Percentiles rank a stretch among this genome's conserved stretches.
These are phyloP conservation scores for Aselliscus stoliczkanus DNA, from an alignment of 2,797 vertebrate species.

Conservation along the genomic window DNA sequence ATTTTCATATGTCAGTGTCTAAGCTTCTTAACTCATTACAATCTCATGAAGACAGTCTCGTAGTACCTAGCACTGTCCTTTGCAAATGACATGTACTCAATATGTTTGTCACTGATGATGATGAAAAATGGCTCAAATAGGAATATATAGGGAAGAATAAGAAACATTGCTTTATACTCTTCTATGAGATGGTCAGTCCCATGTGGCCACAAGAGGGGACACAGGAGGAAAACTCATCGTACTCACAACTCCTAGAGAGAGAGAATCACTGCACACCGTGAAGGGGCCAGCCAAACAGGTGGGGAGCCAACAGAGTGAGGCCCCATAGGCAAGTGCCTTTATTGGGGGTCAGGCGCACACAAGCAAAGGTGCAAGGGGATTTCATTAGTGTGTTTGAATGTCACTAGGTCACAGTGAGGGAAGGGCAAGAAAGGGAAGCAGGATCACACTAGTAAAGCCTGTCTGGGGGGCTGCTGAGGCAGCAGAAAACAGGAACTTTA, in stretches of 20 bases:
- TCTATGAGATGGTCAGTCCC: background rate
- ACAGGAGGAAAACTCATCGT: background rate
- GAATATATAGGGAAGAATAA: background rate
- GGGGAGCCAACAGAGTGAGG: background rate
- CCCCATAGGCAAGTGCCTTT: background rate
- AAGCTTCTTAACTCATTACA: background rate
- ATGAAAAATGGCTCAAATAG: background rate
- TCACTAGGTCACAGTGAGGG: background rate
- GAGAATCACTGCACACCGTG: background rate
- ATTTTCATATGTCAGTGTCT: background rate
- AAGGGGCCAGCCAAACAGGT: background rate
- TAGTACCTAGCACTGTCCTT: background rate
- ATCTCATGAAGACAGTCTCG: background rate
- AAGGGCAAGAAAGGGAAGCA: background rate
- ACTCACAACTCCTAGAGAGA: background rate
- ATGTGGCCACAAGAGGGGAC: background rate
- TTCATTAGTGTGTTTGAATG: background rate
- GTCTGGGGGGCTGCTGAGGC: background rate
- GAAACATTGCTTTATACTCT: background rate
- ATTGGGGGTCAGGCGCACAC: background rate
- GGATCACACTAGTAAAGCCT: too few relatives aligned
- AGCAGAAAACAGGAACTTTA: background rate
- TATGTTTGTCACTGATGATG: background rate
- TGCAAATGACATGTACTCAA: background rate
- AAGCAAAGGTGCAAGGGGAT: background rate